Evolutionary conservation across 1,140 invertebrate species (phyloP), one percentile per base, ranked within the genome.

Genomic region (Drosophila parabipectinata): DNA sequence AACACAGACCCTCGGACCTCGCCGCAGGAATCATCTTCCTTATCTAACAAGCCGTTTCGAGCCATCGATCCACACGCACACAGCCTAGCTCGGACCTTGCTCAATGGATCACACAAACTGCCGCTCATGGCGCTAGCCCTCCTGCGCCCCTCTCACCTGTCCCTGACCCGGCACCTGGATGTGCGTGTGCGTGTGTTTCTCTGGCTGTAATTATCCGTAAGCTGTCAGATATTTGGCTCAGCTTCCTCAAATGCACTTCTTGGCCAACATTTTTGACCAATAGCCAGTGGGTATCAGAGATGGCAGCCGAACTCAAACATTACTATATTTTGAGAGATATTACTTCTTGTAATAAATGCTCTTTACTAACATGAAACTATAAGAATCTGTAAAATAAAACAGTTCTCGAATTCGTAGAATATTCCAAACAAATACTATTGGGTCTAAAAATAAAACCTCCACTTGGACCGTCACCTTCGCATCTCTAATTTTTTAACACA

Each of bases 151-250:
- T 37, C 60, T 32, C 72, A n/a, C 9, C 12, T 10, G 34, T 41
- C 63, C 48, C 55, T 32, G 15, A 21, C 21, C 21, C 21, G 21
- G 21, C 21, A 21, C 21, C 21, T 21, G 21, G 21, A 21, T 21
- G 21, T 0, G 9, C 34, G 7, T 32, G 62, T 56, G 30, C 48
- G 54, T 64, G 71, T 77, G 66, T 77, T 66, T 85, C 71, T 77
- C 71, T 69, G 72, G 82, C 63, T 66, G 81, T 90, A 90, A 90
- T 90, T 90, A 90, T 82, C 78, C 87, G 81, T 90, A 90, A 90
- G 87, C 87, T 90, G 85, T 90, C 81, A 90, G 85, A 90, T 90
- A 79, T 82, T 90, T 90, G 78, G 78, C 85, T 85, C 74, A 51
- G 68, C 63, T 79, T 67, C 37, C 61, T 67, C 52, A 37, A 21